These are phyloP conservation scores for Cryptoblepharus egeriae DNA, from an alignment of 2,797 vertebrate genomes.

Conservation along the genomic window DNA sequence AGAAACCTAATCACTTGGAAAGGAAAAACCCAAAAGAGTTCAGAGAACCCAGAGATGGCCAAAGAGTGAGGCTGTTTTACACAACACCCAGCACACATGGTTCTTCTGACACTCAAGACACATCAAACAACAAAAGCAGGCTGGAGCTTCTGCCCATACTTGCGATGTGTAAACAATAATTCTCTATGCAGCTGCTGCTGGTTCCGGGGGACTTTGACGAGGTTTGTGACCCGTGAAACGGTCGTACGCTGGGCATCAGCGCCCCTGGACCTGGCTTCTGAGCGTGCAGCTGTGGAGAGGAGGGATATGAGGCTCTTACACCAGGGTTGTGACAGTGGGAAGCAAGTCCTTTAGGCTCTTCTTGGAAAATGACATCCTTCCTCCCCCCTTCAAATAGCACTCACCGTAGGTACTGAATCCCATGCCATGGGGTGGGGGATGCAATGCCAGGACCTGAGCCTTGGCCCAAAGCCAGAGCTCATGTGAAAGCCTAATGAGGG, in stretches of 20 bases:
- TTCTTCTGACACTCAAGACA: background rate
- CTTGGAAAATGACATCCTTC: background rate
- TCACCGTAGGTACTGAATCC: slow-evolving; percentile 17
- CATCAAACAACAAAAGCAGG: background rate
- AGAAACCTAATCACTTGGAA: background rate
- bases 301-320: background rate
- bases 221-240: slow-evolving; percentile 6
- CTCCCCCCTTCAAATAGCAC: background rate
- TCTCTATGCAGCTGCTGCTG: slow-evolving; percentile 59
- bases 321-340: background rate
- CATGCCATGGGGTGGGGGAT: slow-evolving; percentile 35
- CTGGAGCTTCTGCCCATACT: slow-evolving; percentile 30
- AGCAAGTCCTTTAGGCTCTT: background rate
- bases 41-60: background rate
- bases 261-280: slow-evolving; percentile 8
- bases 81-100: background rate
- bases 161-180: slow-evolving; percentile 54
- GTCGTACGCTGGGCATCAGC: background rate
- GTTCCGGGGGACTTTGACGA: slow-evolving; percentile 31
- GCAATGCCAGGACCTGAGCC: slow-evolving; percentile 46
- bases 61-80: background rate
- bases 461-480: slow-evolving; percentile 59
- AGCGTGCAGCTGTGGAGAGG: slow-evolving; percentile 11
- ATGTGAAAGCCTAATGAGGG: slow-evolving; percentile 35
- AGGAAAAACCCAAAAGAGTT: background rate